These are phyloP conservation scores for Caenorhabditis sulstoni DNA, from an alignment of 2,888 invertebrate genomes.

Conservation along the genomic window DNA sequence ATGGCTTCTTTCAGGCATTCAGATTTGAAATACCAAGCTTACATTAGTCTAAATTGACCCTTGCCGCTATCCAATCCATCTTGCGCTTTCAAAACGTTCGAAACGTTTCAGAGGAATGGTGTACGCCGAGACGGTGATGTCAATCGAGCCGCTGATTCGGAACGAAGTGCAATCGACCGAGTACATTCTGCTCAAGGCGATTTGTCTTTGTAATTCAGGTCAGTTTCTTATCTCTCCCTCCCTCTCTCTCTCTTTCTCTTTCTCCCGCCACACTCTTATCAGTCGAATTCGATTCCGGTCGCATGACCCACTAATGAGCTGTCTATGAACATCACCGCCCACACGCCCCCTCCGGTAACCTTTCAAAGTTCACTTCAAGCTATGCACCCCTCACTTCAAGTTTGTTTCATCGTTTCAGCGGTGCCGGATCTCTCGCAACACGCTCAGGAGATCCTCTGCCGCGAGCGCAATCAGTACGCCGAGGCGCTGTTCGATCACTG, in stretches of 20 bases:
- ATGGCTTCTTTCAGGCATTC: too few species aligned
- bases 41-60: too few species aligned
- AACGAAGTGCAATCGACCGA: constrained; percentile 26
- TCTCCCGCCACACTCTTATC: too few species aligned
- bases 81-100: too few species aligned
- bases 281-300: too few species aligned
- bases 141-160: constrained; percentile 37
- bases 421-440: constrained; percentile 28
- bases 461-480: constrained; percentile 26
- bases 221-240: background rate
- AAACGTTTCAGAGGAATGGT: constrained; percentile 54
- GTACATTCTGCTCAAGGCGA: constrained; percentile 46
- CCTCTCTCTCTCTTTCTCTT: background rate
- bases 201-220: constrained; percentile 49
- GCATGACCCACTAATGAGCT: too few species aligned
- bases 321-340: too few species aligned
- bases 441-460: constrained; percentile 23
- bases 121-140: constrained; percentile 43
- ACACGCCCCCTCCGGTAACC: too few species aligned
- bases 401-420: constrained; percentile 19
- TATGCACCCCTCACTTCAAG: too few species aligned
- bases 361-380: too few species aligned
- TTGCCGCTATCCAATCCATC: too few species aligned
- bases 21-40: too few species aligned
- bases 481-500: constrained; percentile 48